Percentiles rank a stretch among this genome's conserved stretches.
These are phyloP conservation scores for Ladona fulva DNA, from an alignment of 1,140 invertebrate species.

Conservation along the genomic window DNA sequence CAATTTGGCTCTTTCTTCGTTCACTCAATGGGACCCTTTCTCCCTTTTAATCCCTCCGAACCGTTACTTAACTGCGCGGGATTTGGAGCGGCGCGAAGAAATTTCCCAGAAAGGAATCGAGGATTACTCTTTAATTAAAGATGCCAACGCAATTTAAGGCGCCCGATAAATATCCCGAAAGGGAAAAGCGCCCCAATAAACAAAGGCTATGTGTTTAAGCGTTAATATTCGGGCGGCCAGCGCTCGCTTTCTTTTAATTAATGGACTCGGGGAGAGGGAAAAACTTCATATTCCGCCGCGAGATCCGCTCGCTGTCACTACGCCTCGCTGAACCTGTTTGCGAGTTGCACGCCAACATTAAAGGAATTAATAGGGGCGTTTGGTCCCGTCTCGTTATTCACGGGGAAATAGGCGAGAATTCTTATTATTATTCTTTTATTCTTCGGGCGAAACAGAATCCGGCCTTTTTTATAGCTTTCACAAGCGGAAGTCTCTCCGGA, in stretches of 20 bases:
- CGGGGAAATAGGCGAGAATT: neutral
- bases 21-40: neutral
- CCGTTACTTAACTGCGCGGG: neutral
- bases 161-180: neutral
- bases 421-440: too few relatives aligned
- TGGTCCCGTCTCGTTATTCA: neutral
- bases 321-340: too few relatives aligned
- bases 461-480: too few relatives aligned
- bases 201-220: neutral
- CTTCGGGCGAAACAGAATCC: too few relatives aligned
- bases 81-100: neutral
- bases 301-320: too few relatives aligned
- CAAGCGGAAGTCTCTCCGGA: too few relatives aligned
- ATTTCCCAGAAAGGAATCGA: neutral
- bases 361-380: neutral
- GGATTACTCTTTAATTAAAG: conserved; percentile 10
- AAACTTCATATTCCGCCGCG: neutral
- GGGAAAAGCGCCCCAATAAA: neutral
- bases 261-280: neutral
- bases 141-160: neutral
- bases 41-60: neutral
- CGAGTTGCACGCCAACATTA: neutral
- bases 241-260: neutral
- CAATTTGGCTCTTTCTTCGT: neutral
- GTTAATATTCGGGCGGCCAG: neutral